These are phyloP conservation scores for Drosophila crucigera DNA, from an alignment of 2,888 invertebrate genomes.

Conservation along the genomic window DNA sequence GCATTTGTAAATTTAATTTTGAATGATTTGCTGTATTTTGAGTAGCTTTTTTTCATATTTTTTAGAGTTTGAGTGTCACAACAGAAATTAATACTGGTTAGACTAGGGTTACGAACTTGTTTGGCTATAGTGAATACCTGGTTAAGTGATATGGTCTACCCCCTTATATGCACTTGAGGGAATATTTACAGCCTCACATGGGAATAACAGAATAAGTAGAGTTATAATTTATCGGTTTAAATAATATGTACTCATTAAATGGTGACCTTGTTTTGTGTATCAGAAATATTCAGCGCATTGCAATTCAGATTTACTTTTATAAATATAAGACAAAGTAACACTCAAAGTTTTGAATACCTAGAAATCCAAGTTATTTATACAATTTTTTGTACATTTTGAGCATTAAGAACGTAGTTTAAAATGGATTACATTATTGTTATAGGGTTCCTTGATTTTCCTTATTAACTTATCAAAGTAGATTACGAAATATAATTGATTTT, in stretches of 20 bases:
- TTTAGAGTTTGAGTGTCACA: constrained; percentile 64
- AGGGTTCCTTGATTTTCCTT: background rate
- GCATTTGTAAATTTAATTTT: constrained; percentile 12
- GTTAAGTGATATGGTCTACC: constrained; percentile 4
- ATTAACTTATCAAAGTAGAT: background rate
- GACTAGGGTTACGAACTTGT: constrained; percentile 3
- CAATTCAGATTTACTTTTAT: background rate
- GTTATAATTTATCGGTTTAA: background rate
- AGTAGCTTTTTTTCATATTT: constrained; percentile 35
- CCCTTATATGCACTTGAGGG: constrained; percentile 18
- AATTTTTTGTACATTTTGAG: background rate
- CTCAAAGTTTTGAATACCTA: background rate
- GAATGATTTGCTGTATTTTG: constrained; percentile 31
- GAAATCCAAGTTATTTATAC: background rate
- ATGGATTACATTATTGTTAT: background rate
- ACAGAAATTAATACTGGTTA: constrained; percentile 67
- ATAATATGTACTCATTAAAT: background rate
- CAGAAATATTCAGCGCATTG: background rate
- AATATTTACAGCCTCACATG: constrained; percentile 28
- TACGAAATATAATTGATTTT: background rate
- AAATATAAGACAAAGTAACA: too few species aligned
- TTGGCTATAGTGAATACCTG: constrained; percentile 1
- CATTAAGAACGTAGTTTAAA: background rate
- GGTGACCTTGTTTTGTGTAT: background rate
- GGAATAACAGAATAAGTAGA: constrained; percentile 3